Conservation (phyloP, 2,797 vertebrate genomes). For the Falco naumanni region DNA sequence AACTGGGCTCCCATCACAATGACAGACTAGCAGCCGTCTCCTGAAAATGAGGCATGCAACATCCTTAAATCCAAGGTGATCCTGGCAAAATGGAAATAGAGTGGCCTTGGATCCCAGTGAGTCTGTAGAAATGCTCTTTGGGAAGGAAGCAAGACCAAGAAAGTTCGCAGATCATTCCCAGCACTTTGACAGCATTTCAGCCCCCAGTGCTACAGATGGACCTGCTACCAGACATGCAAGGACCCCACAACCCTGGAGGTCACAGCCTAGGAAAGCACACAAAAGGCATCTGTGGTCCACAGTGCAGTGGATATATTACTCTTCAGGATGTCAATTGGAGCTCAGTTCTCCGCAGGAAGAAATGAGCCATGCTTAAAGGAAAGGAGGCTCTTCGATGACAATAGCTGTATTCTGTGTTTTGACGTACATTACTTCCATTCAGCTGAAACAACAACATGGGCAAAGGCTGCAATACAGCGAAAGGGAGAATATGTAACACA, state of each 20-base stretch:
- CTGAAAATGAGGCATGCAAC: neutral
- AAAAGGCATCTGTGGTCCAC: conserved; percentile 33
- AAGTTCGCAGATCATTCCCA: neutral
- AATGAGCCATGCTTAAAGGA: neutral
- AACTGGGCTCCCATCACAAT: neutral
- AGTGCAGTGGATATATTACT: neutral
- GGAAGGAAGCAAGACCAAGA: neutral
- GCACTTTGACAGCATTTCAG: neutral
- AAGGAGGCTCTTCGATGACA: neutral
- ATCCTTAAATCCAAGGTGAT: neutral
- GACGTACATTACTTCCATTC: neutral
- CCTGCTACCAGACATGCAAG: fast-evolving
- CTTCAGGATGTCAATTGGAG: neutral
- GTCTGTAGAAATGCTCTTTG: neutral
- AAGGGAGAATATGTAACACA: neutral
- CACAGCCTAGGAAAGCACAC: neutral
- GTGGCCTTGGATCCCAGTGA: fast-evolving
- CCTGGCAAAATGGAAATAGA: neutral
- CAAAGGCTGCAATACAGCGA: neutral
- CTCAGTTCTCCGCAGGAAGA: neutral
- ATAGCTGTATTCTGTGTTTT: neutral
- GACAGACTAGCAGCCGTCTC: neutral
- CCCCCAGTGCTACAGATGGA: neutral
- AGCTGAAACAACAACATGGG: neutral
- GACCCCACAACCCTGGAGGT: neutral